A percentile compares a stretch with the other conserved stretches of the same genome.
These are phyloP conservation scores for Phalacrocorax carbo DNA, from an alignment of 2,113 vertebrate species.

Conservation along the genomic window DNA sequence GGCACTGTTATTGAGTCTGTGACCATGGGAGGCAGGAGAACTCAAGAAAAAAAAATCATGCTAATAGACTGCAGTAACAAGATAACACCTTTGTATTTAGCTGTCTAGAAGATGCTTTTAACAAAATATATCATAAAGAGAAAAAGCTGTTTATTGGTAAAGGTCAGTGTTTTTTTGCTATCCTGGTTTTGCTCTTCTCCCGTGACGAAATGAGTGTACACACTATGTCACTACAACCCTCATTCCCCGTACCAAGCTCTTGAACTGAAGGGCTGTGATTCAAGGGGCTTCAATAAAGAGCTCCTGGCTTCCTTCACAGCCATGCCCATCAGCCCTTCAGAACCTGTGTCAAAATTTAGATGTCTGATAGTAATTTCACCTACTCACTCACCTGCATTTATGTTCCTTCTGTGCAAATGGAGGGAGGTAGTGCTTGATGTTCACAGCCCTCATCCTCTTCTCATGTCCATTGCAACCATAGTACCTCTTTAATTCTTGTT, in stretches of 20 bases:
- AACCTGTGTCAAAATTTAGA: not conserved
- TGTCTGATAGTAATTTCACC: not conserved
- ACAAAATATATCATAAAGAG: not conserved
- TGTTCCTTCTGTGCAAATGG: not conserved
- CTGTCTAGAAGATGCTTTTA: not conserved
- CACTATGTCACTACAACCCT: not conserved
- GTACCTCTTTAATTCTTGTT: not conserved
- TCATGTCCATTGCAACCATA: not conserved
- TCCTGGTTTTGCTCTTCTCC: not conserved
- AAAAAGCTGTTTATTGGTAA: not conserved
- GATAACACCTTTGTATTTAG: not conserved
- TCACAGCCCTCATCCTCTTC: not conserved
- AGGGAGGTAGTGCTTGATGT: not conserved
- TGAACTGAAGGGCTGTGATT: not conserved
- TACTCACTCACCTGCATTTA: not conserved
- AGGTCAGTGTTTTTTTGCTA: not conserved
- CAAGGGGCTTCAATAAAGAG: not conserved
- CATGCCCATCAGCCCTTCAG: not conserved
- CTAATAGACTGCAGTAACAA: not conserved
- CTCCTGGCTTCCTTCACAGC: not conserved
- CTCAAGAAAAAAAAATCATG: not conserved
- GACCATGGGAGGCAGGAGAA: not conserved
- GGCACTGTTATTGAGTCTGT: not conserved
- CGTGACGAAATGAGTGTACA: accelerated
- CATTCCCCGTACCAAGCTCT: not conserved